Percentiles rank a stretch among this genome's conserved stretches.
phyloP scores from a whole-genome alignment of 2,888 invertebrate species.

The Eupithecia inturbata region DNA sequence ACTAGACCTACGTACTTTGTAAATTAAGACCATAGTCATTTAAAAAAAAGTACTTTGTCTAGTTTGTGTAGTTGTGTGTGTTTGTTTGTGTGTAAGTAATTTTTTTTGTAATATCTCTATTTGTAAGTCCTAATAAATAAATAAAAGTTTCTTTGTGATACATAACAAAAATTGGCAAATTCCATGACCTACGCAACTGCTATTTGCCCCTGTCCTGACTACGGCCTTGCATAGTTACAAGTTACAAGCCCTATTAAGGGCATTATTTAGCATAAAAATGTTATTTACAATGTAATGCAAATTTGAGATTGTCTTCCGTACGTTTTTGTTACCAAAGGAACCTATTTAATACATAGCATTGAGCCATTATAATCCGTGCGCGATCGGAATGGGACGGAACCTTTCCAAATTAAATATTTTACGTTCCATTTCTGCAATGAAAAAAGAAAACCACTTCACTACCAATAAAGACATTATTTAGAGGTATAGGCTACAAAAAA shows the following conservation, averaged over 20 bases:
- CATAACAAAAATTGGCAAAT: neutral
- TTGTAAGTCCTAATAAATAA: no score
- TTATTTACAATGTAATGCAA: constrained; percentile 12
- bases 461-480: no score
- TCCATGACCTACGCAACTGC: neutral
- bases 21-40: no score
- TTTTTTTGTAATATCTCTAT: no score
- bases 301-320: constrained; percentile 24
- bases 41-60: no score
- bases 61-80: no score
- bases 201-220: constrained; percentile 14
- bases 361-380: neutral
- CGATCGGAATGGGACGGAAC: neutral
- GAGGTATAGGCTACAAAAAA: no score
- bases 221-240: constrained; percentile 22
- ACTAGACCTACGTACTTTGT: no score
- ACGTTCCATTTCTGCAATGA: neutral
- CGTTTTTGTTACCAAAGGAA: neutral
- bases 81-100: no score
- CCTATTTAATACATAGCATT: neutral
- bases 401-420: neutral
- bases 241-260: neutral
- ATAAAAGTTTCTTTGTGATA: neutral
- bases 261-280: constrained; percentile 29
- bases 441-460: no score